Percentiles rank a stretch among this genome's conserved stretches.
These are phyloP conservation scores for Cynopterus sphinx DNA, from an alignment of 2,797 vertebrate species.

Conservation along the genomic window DNA sequence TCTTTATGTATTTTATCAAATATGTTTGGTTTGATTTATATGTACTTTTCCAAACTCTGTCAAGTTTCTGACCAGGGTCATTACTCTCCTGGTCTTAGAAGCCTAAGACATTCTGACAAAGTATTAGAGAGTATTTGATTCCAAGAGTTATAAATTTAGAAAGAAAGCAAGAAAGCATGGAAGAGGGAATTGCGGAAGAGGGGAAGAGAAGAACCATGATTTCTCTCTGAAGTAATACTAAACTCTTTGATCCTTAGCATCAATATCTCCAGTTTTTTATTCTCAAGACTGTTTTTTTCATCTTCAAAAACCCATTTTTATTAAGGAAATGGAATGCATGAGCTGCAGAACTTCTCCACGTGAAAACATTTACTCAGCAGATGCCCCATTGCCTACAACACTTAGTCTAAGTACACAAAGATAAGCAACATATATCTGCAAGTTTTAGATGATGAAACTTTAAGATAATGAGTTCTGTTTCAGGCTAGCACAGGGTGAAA, in stretches of 20 bases:
- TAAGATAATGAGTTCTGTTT: constrained; percentile 61
- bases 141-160: not conserved
- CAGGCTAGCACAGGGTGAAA: constrained; percentile 47
- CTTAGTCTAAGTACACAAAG: constrained; percentile 41
- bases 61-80: not conserved
- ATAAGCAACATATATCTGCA: not conserved
- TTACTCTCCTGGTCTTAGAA: constrained; percentile 10
- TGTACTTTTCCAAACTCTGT: constrained; percentile 38
- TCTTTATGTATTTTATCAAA: constrained; percentile 27
- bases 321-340: not conserved
- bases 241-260: not conserved
- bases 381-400: constrained; percentile 24
- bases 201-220: not conserved
- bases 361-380: constrained; percentile 36
- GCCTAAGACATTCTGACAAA: not conserved
- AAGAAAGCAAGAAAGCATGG: not conserved
- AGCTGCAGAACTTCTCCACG: not conserved
- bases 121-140: not conserved
- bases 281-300: not conserved
- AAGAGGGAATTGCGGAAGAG: not conserved
- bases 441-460: constrained; percentile 29
- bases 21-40: constrained; percentile 34
- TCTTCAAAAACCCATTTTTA: not conserved
- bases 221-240: not conserved
- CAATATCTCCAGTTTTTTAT: not conserved